These are phyloP conservation scores for Mirza zaza DNA, from an alignment of 2,113 vertebrate genomes.

Conservation along the genomic window DNA sequence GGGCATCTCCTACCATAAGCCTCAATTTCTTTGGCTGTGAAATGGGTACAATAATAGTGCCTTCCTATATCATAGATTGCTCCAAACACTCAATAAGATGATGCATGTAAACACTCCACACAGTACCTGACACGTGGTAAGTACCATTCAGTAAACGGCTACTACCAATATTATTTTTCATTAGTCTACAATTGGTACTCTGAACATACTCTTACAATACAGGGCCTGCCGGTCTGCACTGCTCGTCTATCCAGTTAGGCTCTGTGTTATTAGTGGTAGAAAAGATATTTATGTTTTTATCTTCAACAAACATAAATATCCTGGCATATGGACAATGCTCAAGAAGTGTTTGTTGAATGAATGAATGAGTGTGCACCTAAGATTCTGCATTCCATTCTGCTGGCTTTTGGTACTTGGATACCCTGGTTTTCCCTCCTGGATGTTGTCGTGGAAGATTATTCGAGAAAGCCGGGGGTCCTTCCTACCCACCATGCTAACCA, in stretches of 20 bases:
- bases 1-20: background rate
- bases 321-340: background rate
- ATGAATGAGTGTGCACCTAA: background rate
- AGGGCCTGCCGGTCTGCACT: background rate
- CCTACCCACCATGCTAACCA: background rate
- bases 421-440: background rate
- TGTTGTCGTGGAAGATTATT: background rate
- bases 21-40: background rate
- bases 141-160: background rate
- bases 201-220: background rate
- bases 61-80: accelerated
- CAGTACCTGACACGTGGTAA: too few species aligned
- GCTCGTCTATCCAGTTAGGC: background rate
- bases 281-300: background rate
- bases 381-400: background rate
- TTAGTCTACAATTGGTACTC: background rate
- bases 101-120: background rate
- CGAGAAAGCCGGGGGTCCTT: background rate
- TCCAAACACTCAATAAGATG: background rate
- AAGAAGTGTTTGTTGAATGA: background rate
- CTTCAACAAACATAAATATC: background rate
- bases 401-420: background rate
- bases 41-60: background rate
- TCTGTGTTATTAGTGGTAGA: background rate
- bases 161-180: background rate